Evolutionary conservation across 2,113 vertebrate species (phyloP), one percentile per base, ranked within the genome.

Genomic region (Isurus oxyrinchus): DNA sequence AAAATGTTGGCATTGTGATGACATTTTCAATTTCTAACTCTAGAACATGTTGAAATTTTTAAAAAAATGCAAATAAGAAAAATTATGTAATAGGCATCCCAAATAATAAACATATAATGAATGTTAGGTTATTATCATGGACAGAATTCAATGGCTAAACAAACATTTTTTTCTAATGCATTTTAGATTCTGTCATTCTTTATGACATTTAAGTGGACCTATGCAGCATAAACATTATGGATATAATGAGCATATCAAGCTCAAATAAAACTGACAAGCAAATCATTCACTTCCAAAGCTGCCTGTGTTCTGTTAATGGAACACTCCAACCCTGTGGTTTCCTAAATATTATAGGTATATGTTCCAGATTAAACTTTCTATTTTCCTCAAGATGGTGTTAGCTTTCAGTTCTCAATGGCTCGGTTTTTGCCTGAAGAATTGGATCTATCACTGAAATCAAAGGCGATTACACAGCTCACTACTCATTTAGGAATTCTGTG

Each of bases 401-500:
- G 98, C 97, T 98, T 98, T 97, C 98, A 97, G 98, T 97, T 97
- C 97, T 98, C 97, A 98, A 97, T 97, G 97, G 96, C 97, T 98
- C 97, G 97, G 97, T 97, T 98, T 98, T 97, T 97, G 97, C 97
- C 97, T 97, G 97, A 98, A 98, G 98, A 98, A 98, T 98, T 97
- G 97, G 97, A 98, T 98, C 98, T 98, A 98, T 99, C 98, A 98
- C 98, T 97, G 97, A 98, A 98, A 98, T 98, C 98, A 98, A 98
- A 98, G 98, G 97, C 97, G 97, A 98, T 98, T 98, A 98, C 98
- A 98, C 97, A 98, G 98, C 98, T 98, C 98, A 97, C 98, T 98
- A 98, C 98, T 98, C 99, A 98, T 98, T 98, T 98, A 98, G 98
- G 98, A 98, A 98, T 98, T 99, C 98, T 98, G 99, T 97, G 98